These are phyloP conservation scores for Lasioglossum morio DNA, from an alignment of 2,888 invertebrate species.

Conservation along the genomic window DNA sequence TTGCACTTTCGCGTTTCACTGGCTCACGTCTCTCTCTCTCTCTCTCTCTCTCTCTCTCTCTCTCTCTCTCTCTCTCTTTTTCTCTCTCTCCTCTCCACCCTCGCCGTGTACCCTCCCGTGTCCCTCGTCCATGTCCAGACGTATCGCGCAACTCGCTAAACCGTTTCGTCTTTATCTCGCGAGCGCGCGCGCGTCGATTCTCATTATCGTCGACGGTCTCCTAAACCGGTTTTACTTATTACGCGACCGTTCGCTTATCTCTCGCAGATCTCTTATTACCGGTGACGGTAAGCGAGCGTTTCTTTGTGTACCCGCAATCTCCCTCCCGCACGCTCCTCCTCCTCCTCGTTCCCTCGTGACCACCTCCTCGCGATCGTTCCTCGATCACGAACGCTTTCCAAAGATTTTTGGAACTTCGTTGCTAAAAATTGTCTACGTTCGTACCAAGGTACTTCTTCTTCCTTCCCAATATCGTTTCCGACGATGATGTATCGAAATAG, in stretches of 20 bases:
- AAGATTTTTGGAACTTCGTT: background rate
- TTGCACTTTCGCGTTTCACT: conserved; percentile 54
- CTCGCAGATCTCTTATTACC: conserved; percentile 57
- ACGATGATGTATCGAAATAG: too few species aligned
- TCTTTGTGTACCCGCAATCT: conserved; percentile 27
- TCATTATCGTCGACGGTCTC: conserved; percentile 51
- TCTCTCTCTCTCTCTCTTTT: background rate
- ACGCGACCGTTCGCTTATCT: conserved; percentile 58
- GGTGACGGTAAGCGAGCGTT: conserved; percentile 51
- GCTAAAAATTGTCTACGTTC: background rate
- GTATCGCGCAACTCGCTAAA: conserved; percentile 37
- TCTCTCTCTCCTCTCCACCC: background rate
- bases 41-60: background rate
- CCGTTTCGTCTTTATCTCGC: conserved; percentile 42
- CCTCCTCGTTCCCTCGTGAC: background rate
- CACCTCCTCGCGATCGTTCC: background rate
- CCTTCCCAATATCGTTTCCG: too few species aligned
- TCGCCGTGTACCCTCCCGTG: background rate
- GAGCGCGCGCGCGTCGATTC: conserved; percentile 26
- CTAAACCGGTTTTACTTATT: conserved; percentile 64
- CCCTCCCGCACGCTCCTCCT: background rate
- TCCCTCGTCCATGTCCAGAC: background rate
- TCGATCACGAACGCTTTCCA: background rate
- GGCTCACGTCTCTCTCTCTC: background rate
- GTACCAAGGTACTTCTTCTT: background rate